Evolutionary conservation across 1,140 invertebrate genomes (phyloP), one percentile per base, ranked within the genome.

Genomic region (Cylas formicarius): DNA sequence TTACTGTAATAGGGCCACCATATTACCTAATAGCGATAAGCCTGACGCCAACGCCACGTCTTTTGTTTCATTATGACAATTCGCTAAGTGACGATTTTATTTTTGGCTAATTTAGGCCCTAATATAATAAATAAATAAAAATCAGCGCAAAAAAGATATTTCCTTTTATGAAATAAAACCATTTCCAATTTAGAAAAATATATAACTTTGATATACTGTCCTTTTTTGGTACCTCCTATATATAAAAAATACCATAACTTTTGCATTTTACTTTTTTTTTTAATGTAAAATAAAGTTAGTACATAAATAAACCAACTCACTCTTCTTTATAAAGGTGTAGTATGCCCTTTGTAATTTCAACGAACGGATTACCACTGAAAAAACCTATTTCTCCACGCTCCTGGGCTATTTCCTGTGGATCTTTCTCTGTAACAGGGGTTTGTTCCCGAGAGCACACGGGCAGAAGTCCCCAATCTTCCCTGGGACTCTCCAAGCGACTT

Each of bases 251-350:
- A n/a, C n/a, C n/a, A n/a, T n/a, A n/a, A n/a, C n/a, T n/a, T n/a
- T n/a, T n/a, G n/a, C n/a, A n/a, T n/a, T n/a, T n/a, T n/a, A n/a
- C n/a, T n/a, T n/a, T n/a, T n/a, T n/a, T n/a, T n/a, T n/a, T 35
- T 5, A 11, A 37, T 22, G n/a, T 37, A 37, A 8, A 36, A 9
- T n/a, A 2, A 38, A 42, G 26, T 26, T 24, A 50, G 41, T 34
- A 39, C 17, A 32, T 14, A 27, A 26, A 35, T 29, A 24, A 31
- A 28, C 11, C 22, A 14, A 50, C 53, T 40, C 58, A 65, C 56
- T 93, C 91, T 69, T 96, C 91, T 68, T 96, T 96, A 64, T 93
- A 97, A 1, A 97, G 70, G 76, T 98, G 94, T 16, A 99, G 70
- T 32, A 98, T 85, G 31, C 96, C 96, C 67, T 93, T 94, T 0